Evolutionary conservation across 2,113 vertebrate genomes (phyloP), one percentile per base, ranked within the genome.

Genomic region (Caranx melampygus): DNA sequence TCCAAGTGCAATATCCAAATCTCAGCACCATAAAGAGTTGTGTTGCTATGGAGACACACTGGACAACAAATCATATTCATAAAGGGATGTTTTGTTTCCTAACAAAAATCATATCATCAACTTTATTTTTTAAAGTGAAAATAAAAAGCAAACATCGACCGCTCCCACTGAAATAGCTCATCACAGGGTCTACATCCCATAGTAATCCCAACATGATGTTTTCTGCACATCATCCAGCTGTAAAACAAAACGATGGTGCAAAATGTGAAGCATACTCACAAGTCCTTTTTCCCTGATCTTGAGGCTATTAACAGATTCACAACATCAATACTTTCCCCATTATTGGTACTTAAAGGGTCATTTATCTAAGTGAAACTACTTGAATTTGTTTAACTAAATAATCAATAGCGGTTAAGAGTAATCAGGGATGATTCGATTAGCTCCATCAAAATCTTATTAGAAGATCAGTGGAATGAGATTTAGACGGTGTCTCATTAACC

Each of bases 291-390:
- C 40, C 18, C 16, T 67, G 20, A 11, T 60, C 3, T 7, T 12
- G 0, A 6, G 33, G 12, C 66, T 42, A 49, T 81, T 76, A 75
- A 72, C 75, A 77, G 62, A 82, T 87, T 75, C 11, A 78, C 57
- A 52, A 42, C 1, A 57, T 88, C 86, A 78, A 78, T 91, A 82
- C 4, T 67, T 87, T 86, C 3, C 66, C 42, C 80, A 79, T 87
- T 76, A 81, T 75, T 78, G 68, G 45, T 57, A 15, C n/a, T 68
- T 78, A 77, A 81, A 75, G 55, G n/a, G 3, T 63, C 3, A 81
- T 84, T 81, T 3, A 51, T 21, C 47, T 58, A 42, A 74, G 44
- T 54, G 51, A 69, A 72, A 65, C 47, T 54, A 73, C 40, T 79
- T 72, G 2, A 60, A 58, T 83, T 63, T 70, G 77, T 78, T 84